Conservation (phyloP, 2,888 invertebrate genomes). For the Trachelus troglodyta region DNA sequence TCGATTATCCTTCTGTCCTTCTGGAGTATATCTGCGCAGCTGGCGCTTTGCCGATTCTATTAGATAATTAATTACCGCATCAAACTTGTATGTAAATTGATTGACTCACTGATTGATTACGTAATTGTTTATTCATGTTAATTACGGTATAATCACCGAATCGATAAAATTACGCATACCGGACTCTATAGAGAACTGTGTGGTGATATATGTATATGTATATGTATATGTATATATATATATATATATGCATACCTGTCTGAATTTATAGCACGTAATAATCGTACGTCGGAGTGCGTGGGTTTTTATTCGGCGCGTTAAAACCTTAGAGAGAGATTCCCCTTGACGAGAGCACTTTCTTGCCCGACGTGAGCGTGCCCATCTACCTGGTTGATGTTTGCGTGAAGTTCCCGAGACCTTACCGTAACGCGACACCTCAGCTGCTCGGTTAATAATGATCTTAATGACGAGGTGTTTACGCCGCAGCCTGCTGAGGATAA, state of each 20-base stretch:
- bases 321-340: not conserved
- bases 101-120: constrained; percentile 38
- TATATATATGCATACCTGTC: not conserved
- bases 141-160: constrained; percentile 23
- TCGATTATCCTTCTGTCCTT: not conserved
- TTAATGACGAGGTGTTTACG: constrained; percentile 38
- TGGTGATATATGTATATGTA: not conserved
- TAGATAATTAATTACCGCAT: not conserved
- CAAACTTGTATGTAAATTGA: constrained; percentile 14
- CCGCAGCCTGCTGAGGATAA: constrained; percentile 14
- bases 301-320: not conserved
- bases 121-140: constrained; percentile 39
- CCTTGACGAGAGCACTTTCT: not conserved
- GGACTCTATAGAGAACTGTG: not conserved
- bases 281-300: not conserved
- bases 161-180: not conserved
- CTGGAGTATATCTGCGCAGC: not conserved
- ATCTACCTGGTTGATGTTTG: not conserved
- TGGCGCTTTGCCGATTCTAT: not conserved
- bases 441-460: constrained; percentile 40
- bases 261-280: not conserved
- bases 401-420: not conserved
- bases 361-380: not conserved
- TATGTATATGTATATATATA: too few species aligned
- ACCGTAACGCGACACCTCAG: not conserved